Evolutionary conservation across 2,888 invertebrate species (phyloP), one percentile per base, ranked within the genome.

Genomic region (Ariolimax columbianus): DNA sequence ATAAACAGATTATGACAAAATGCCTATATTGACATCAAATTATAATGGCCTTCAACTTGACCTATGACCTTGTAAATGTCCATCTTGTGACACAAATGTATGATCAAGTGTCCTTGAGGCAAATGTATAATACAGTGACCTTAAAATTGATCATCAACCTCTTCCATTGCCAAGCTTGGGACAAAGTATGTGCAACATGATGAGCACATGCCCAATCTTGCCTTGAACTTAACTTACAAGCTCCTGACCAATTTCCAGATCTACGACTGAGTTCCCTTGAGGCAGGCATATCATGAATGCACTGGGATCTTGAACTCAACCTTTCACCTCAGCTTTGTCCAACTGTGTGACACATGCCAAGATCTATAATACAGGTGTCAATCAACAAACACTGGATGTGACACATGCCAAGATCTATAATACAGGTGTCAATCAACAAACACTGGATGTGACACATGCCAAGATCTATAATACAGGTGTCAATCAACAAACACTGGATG

Each of bases 261-360:
- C 14, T 47, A 47, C 14, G 14, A 47, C 47, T 14, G 14, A 47
- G 47, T 47, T 7, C 14, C 47, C 7, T 47, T 47, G 47, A 47
- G n/a, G n/a, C n/a, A n/a, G n/a, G n/a, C n/a, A 47, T 14, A 47
- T 47, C 14, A 47, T 14, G n/a, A 47, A 47, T 47, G 47, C 6
- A 55, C 55, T 19, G 19, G 17, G 59, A 63, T n/a, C n/a, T n/a
- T 40, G 14, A 40, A 17, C 51, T 51, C 33, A 33, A 75, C 51
- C 51, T 75, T 23, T 75, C 51, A 51, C 75, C 75, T 75, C 23
- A 72, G 38, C 9, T 26, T 40, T 72, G 38, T 40, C 72, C 72
- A 36, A 36, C 68, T 72, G n/a, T 72, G 72, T 33, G 72, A 40
- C 72, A 72, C 2, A 72, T 26, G 66, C n/a, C 59, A 9, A 63